A percentile compares a stretch with the other conserved stretches of the same genome.
Conservation (phyloP, 2,113 vertebrate species). For the Takifugu flavidus region DNA sequence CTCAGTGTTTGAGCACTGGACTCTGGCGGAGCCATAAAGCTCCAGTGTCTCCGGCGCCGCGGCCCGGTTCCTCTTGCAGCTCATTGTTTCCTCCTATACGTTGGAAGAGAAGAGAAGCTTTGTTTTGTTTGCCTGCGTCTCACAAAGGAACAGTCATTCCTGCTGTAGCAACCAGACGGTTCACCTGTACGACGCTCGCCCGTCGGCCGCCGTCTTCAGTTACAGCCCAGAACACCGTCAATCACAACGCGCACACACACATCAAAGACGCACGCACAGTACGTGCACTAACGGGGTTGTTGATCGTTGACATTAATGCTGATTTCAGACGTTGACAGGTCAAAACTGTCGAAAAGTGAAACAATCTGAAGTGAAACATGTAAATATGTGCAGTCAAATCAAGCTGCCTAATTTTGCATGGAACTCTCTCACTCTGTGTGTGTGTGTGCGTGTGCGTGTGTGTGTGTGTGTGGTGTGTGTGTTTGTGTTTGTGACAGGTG, state of each 20-base stretch:
- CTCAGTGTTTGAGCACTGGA: conserved; percentile 6
- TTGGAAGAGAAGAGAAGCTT: conserved; percentile 44
- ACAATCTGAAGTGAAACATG: background rate
- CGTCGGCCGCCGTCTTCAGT: background rate
- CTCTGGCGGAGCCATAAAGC: background rate
- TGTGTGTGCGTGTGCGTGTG: conserved; percentile 18
- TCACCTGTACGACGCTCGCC: background rate
- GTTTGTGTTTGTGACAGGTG: conserved; percentile 31
- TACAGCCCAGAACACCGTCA: no score
- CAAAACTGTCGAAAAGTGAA: no score
- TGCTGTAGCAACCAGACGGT: no score
- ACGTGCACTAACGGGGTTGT: no score
- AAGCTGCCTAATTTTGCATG: background rate
- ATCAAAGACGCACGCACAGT: background rate
- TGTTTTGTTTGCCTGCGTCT: conserved; percentile 16
- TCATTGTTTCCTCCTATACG: conserved; percentile 18
- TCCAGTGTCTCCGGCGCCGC: background rate
- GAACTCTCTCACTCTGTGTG: background rate
- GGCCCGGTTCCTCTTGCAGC: conserved; percentile 1
- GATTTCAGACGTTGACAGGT: no score
- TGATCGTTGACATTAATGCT: no score
- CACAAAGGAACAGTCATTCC: background rate
- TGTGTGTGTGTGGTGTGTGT: background rate
- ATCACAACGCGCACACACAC: background rate
- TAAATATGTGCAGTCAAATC: conserved; percentile 21